Evolutionary conservation across 2,797 vertebrate genomes (phyloP).

Genomic region (Anabas testudineus): DNA sequence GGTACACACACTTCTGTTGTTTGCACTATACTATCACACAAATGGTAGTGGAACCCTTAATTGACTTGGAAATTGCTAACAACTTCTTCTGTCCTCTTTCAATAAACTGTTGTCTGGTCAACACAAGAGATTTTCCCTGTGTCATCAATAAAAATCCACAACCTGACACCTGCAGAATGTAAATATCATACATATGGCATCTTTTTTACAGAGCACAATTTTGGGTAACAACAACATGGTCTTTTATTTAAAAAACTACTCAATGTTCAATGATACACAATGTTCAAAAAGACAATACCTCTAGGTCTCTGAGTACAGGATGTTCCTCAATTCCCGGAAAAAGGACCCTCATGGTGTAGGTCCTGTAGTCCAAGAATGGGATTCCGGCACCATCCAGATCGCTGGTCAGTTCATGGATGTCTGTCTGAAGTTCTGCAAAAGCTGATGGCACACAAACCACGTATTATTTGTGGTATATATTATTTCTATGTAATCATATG

Average conservation of each 20-base stretch:
- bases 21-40: conserved; percentile 8
- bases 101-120: background rate
- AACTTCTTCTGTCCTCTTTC: conserved; percentile 14
- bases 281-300: conserved; percentile 82
- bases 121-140: background rate
- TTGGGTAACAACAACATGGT: background rate
- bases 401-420: conserved; percentile 98
- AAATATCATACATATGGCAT: background rate
- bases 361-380: conserved; percentile 97
- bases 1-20: conserved; percentile 15
- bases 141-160: background rate
- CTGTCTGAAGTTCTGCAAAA: conserved; percentile 98
- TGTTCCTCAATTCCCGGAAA: conserved; percentile 99
- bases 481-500: too few relatives aligned
- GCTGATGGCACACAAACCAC: conserved; percentile 79
- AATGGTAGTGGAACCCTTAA: background rate
- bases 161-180: background rate
- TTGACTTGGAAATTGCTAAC: conserved; percentile 17
- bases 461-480: background rate
- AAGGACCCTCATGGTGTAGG: conserved; percentile 97
- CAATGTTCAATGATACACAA: background rate
- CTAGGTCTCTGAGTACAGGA: conserved; percentile 96
- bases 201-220: background rate
- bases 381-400: conserved; percentile 97
- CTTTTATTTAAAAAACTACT: background rate